A percentile compares a stretch with the other conserved stretches of the same genome.
Evolutionary conservation across 2,797 vertebrate species (phyloP).

Genomic region (Acropternis orthonyx): DNA sequence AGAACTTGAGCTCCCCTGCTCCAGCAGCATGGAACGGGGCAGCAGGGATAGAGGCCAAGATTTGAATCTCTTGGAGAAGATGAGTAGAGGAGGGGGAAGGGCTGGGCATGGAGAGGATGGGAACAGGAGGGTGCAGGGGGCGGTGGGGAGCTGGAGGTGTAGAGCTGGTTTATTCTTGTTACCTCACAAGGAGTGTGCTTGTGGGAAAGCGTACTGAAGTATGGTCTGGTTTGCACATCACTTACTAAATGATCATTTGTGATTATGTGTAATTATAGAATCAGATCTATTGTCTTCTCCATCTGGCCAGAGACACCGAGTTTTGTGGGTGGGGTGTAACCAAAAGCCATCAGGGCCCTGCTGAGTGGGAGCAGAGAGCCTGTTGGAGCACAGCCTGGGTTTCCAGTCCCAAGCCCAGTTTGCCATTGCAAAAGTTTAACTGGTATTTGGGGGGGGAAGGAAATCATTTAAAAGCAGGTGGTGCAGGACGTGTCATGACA

Average conservation of each 20-base stretch:
- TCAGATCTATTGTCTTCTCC: neutral
- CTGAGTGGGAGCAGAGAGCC: neutral
- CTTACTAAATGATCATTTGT: neutral
- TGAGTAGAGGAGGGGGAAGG: neutral
- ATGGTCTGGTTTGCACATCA: neutral
- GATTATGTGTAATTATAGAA: slow-evolving; percentile 10
- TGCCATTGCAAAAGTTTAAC: neutral
- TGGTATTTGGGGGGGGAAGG: neutral
- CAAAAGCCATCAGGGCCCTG: neutral
- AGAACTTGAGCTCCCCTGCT: neutral
- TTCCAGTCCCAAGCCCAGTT: neutral
- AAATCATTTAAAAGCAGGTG: neutral
- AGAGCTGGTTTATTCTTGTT: neutral
- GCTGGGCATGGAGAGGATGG: neutral
- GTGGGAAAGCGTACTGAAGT: neutral
- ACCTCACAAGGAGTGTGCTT: neutral
- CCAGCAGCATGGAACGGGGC: neutral
- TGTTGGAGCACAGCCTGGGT: neutral
- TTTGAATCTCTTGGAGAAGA: neutral
- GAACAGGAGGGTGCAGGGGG: accelerated
- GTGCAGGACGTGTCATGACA: neutral
- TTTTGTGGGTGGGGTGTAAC: neutral
- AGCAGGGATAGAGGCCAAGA: neutral
- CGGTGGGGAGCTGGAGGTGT: neutral
- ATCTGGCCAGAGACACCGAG: accelerated